These are phyloP conservation scores for Trinectes maculatus DNA, from an alignment of 2,113 vertebrate genomes.

Conservation along the genomic window DNA sequence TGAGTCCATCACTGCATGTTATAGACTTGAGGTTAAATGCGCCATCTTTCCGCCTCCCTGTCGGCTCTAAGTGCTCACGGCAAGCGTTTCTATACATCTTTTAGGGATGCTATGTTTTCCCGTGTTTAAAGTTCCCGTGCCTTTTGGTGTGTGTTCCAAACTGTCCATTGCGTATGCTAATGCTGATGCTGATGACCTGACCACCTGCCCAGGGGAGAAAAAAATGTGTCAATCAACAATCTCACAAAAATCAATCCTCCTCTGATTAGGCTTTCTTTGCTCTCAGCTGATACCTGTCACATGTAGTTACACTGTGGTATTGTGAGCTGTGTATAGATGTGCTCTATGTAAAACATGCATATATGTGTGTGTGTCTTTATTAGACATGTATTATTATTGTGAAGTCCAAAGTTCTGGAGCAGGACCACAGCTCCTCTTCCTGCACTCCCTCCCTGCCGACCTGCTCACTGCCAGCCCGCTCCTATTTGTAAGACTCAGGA, in stretches of 20 bases:
- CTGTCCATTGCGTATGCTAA: not conserved
- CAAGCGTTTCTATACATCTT: constrained; percentile 31
- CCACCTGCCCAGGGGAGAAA: not conserved
- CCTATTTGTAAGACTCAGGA: too few species aligned
- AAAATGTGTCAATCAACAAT: constrained; percentile 8
- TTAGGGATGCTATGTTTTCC: constrained; percentile 1
- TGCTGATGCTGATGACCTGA: too few species aligned
- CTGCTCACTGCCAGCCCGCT: too few species aligned
- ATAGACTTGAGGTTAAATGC: constrained; percentile 51
- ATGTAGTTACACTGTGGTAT: too few species aligned
- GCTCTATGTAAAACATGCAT: too few species aligned
- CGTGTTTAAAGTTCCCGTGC: not conserved
- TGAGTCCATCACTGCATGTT: constrained; percentile 31
- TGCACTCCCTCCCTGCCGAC: too few species aligned
- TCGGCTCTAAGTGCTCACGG: constrained; percentile 22
- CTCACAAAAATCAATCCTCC: constrained; percentile 20
- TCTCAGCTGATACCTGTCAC: not conserved
- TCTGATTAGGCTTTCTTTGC: constrained; percentile 1
- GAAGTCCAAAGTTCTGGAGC: too few species aligned
- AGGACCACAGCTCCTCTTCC: too few species aligned
- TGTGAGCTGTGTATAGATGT: too few species aligned
- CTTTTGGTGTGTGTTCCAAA: constrained; percentile 3
- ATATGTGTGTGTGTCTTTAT: too few species aligned
- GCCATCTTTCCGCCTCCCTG: constrained; percentile 31
- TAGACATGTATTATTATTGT: too few species aligned